Percentiles rank a stretch among this genome's conserved stretches.
Conservation (phyloP, 1,140 invertebrate species). For the Lepidurus apus region DNA sequence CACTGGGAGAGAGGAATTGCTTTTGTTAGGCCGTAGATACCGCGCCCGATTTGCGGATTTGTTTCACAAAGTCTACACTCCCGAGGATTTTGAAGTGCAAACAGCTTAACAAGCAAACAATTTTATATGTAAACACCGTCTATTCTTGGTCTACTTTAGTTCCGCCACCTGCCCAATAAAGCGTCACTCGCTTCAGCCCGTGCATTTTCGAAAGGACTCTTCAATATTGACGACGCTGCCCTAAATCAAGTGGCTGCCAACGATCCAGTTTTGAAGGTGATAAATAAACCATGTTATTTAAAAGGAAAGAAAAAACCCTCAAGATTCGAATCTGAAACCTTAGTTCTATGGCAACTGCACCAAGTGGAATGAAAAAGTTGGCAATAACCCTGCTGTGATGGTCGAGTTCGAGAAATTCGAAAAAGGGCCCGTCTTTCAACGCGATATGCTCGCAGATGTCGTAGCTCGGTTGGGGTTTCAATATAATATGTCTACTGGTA, state of each 20-base stretch:
- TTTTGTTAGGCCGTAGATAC: conserved; percentile 55
- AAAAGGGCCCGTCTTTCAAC: conserved; percentile 48
- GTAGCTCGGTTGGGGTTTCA: conserved; percentile 53
- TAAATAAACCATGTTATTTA: neutral
- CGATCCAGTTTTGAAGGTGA: conserved; percentile 41
- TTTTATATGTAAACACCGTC: neutral
- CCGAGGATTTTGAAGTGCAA: conserved; percentile 30
- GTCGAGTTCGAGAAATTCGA: conserved; percentile 45
- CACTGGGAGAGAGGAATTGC: conserved; percentile 55
- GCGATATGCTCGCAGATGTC: conserved; percentile 44
- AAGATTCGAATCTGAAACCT: neutral
- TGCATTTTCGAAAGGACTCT: conserved; percentile 45
- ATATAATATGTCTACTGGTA: conserved; percentile 46
- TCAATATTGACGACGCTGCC: conserved; percentile 41
- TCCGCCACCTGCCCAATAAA: conserved; percentile 42
- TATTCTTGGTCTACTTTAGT: conserved; percentile 40
- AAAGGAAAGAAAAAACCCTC: neutral
- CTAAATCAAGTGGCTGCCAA: conserved; percentile 36
- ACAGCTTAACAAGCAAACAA: neutral
- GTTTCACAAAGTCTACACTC: conserved; percentile 34
- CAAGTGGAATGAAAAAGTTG: conserved; percentile 37
- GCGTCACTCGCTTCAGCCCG: conserved; percentile 42
- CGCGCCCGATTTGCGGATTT: conserved; percentile 53
- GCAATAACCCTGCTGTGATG: conserved; percentile 41
- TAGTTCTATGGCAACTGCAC: conserved; percentile 37